A percentile compares a stretch with the other conserved stretches of the same genome.
phyloP scores from a whole-genome alignment of 37 sponge, comb jelly and placozoan genomes.

The Chondrilla cf. caribensis region DNA sequence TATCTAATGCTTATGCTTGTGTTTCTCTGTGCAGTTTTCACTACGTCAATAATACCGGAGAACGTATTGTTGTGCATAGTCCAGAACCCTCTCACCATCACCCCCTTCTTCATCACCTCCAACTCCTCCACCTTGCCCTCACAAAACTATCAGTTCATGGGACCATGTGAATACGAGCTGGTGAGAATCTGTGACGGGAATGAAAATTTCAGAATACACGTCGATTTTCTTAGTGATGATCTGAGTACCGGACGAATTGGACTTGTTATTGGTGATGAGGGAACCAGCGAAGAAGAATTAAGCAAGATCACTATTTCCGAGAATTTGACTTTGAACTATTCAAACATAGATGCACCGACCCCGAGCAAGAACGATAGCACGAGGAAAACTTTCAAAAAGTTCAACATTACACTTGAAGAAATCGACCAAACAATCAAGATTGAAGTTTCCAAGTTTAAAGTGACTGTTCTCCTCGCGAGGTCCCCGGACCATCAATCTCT shows the following conservation, averaged over 20 bases:
- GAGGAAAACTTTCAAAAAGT: not conserved
- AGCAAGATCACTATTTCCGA: not conserved
- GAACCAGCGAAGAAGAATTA: not conserved
- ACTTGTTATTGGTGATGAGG: not conserved
- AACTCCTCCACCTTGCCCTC: not conserved
- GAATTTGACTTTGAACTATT: not conserved
- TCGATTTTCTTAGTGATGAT: constrained; percentile 26
- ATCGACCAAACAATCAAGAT: not conserved
- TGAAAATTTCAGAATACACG: constrained; percentile 31
- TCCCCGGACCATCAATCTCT: not conserved
- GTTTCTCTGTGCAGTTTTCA: not conserved
- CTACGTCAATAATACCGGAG: not conserved
- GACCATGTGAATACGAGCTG: constrained; percentile 42
- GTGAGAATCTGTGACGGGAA: constrained; percentile 17
- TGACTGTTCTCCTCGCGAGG: not conserved
- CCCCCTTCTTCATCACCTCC: not conserved
- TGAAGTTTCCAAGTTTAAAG: not conserved
- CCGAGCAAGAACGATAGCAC: not conserved
- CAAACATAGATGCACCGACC: not conserved
- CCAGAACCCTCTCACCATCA: not conserved
- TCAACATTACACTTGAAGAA: not conserved
- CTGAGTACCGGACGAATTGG: constrained; percentile 43
- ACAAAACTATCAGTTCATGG: constrained; percentile 27
- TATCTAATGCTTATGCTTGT: not conserved
- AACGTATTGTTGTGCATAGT: not conserved